Base-by-base conservation (phyloP, 2,888 invertebrate genomes). In the Myathropa florea region DNA sequence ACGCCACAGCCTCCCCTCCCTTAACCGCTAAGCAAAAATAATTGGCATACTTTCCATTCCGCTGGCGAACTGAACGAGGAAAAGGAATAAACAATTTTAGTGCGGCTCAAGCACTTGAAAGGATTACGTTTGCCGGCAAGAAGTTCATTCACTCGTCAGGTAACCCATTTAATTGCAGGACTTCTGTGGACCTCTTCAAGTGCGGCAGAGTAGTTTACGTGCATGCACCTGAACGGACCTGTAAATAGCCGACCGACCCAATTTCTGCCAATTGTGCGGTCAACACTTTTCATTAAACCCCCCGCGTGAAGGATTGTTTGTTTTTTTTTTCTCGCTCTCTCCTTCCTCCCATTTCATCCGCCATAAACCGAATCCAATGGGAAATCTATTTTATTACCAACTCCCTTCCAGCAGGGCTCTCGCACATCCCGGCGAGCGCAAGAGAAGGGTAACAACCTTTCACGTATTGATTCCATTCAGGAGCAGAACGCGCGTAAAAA, bases 381-480 rank as follows among this genome's bases (percentile, higher is more conserved):
- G 77, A 82, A 86, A 86, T 86, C 82, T 73, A 57, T 86, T 82
- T 75, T 85, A 83, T 83, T 60, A 79, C 83, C 61, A 61, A 33
- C 64, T 60, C 70, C 68, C 57, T 68, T 28, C 39, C n/a, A 59
- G 64, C 36, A 76, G 2, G 46, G 46, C 7, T 68, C 63, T 67
- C 36, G 33, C 28, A 14, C 28, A 39, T 9, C 36, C 24, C 36
- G 57, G 18, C 23, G 36, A 21, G 28, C 36, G 65, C n/a, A n/a
- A 57, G 77, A 61, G 81, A 60, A 85, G 85, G 85, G 85, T 86
- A 86, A 78, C 82, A 86, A 86, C 85, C 85, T 86, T 86, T 86
- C 65, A 60, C 78, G 82, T 86, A 86, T 86, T 86, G 85, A 86
- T 86, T 78, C 85, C 82, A 82, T 86, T 86, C 68, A 86, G 77